A percentile compares a stretch with the other conserved stretches of the same genome.
Evolutionary conservation across 2,113 vertebrate genomes (phyloP).

Genomic region (Centropristis striata): DNA sequence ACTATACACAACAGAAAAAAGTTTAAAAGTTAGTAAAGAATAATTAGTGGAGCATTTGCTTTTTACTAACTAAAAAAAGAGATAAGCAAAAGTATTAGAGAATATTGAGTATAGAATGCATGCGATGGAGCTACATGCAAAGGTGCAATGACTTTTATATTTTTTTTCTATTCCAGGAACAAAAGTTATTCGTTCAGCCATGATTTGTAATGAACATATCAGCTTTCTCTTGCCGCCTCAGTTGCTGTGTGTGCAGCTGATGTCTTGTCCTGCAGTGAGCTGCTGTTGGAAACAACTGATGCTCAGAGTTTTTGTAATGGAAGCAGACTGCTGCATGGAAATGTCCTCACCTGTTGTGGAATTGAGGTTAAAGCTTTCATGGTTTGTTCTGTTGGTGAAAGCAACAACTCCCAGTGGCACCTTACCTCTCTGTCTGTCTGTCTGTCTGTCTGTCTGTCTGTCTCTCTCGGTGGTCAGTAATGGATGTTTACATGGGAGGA

Average conservation of each 20-base stretch:
- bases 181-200: not conserved
- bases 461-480: constrained; percentile 38
- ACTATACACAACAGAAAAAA: too few species aligned
- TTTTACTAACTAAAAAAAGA: too few species aligned
- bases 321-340: not conserved
- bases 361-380: constrained; percentile 48
- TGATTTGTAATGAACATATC: not conserved
- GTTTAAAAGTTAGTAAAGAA: too few species aligned
- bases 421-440: not conserved
- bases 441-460: not conserved
- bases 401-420: not conserved
- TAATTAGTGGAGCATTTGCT: too few species aligned
- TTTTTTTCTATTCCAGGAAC: not conserved
- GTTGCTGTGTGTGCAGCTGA: too few species aligned
- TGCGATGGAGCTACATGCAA: not conserved
- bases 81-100: too few species aligned
- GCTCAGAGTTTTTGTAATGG: not conserved
- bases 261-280: not conserved
- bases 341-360: constrained; percentile 34
- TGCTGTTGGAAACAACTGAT: not conserved
- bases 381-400: constrained; percentile 18
- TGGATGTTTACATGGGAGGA: constrained; percentile 56
- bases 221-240: not conserved
- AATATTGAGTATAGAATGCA: too few species aligned
- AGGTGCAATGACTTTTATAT: not conserved